Evolutionary conservation across 1,140 invertebrate genomes (phyloP), one percentile per base, ranked within the genome.

Genomic region (Bombus huntii): DNA sequence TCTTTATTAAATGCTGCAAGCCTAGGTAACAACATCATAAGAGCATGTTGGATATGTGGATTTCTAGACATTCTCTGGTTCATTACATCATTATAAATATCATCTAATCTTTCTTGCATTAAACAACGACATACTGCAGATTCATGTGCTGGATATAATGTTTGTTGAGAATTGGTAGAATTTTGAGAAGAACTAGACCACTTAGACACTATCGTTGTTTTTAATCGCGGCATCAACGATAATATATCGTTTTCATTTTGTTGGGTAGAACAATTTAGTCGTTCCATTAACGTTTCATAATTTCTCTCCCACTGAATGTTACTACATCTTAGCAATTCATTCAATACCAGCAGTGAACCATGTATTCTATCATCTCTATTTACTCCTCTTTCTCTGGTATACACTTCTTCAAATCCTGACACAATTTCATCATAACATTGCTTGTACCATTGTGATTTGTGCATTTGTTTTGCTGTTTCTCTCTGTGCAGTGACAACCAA

Each of bases 401-500:
- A 95, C 68, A 96, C 93, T 34, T 98, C 98, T 86, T 97, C 96
- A 93, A 99, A 97, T n/a, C 97, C 97, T 57, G 96, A 95, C 77
- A 97, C 96, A 18, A 98, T 97, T 94, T 99, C 98, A 87, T 99
- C 98, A 93, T 98, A 99, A 92, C 98, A 99, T 91, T 98, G 97
- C 94, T 98, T 97, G 90, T 98, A 99, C 98, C 98, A 99, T 87
- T 97, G 97, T 25, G 98, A 97, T 92, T 98, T 98, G 84, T 98
- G 97, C 84, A 97, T 97, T 92, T 99, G 98, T 94, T 98, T 98
- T 0, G 97, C 96, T 66, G 97, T 98, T 95, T 99, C 99, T 87
- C 99, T 96, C 93, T 99, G 99, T 4, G 99, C 97, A 1, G 98
- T 99, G 1, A 99, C 98, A 6, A 99, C 97, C 22, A 99, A 95